Evolutionary conservation across 2,113 vertebrate genomes (phyloP).

Genomic region (Sisor rabdophorus): DNA sequence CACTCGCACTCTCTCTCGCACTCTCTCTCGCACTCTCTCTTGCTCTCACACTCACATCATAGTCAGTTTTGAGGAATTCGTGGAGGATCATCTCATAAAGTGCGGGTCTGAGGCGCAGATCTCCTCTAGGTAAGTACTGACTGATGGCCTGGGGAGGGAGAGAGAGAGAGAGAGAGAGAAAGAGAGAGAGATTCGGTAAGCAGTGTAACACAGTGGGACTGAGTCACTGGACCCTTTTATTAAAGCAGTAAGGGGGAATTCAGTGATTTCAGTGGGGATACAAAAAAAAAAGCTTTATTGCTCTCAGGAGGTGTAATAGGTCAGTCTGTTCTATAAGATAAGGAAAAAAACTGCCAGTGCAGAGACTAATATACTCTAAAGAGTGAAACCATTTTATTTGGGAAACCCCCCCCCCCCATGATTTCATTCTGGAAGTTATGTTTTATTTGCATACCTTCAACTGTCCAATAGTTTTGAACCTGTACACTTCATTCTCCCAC

Average conservation of each 20-base stretch:
- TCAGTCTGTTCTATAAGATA: not conserved
- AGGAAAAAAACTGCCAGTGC: not conserved
- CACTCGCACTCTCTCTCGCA: no score
- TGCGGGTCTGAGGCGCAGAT: conserved; percentile 87
- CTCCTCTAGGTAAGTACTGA: conserved; percentile 90
- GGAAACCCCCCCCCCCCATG: no score
- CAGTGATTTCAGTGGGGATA: no score
- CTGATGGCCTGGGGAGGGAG: conserved; percentile 82
- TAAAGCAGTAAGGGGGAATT: not conserved
- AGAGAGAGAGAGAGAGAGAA: conserved; percentile 2
- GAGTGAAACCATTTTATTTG: not conserved
- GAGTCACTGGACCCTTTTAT: not conserved
- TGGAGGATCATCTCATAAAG: conserved; percentile 99
- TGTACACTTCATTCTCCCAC: conserved; percentile 97
- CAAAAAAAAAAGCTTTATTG: not conserved
- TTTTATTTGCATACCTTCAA: conserved; percentile 92
- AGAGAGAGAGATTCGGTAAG: not conserved
- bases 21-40: not conserved
- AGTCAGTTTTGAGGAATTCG: conserved; percentile 94
- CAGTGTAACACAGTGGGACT: conserved; percentile 6
- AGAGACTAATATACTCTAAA: not conserved
- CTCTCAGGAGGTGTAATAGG: conserved; percentile 11
- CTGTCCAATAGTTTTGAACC: conserved; percentile 96
- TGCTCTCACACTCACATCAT: conserved; percentile 74
- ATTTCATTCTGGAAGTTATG: not conserved